Evolutionary conservation across 2,888 invertebrate genomes (phyloP), one percentile per base, ranked within the genome.

Genomic region (Heterodera filipjevi): DNA sequence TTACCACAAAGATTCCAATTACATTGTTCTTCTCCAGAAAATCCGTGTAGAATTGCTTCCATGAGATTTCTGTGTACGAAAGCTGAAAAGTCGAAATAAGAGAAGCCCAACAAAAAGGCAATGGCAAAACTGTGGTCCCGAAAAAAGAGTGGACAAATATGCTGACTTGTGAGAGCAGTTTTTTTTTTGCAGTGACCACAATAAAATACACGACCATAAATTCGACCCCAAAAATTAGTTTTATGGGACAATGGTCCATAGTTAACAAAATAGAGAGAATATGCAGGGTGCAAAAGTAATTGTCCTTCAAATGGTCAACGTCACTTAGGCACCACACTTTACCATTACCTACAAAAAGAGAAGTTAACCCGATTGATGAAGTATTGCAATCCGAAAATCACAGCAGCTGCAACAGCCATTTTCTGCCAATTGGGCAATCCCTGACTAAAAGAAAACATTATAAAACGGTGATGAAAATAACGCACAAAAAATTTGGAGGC

Each of bases 31-130:
- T 79, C 72, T 87, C 87, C 32, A 88, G 76, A 77, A 85, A 88
- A 32, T 89, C 86, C 53, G 80, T 81, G 77, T 83, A 87, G 80
- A 88, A 88, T 76, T 88, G 85, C 78, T 88, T 88, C 88, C 88
- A 88, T 8, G 87, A 87, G 66, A 88, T 86, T 77, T 88, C 88
- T 66, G 82, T 81, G 80, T 87, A 87, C 5, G 84, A 84, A 27
- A 82, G 81, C 78, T 86, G 8, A 59, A 59, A 5, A 27, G 22
- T 27, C 14, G 22, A 19, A 53, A 19, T n/a, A 5, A 22, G 0
- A 53, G 22, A 14, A 53, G 22, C 16, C 6, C 53, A 16, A 49
- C 49, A 39, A 19, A n/a, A 53, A 53, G 22, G 53, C 22, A 53
- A 53, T 53, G 53, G 53, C 53, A 53, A 53, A 6, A 53, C 22